Evolutionary conservation across 2,888 invertebrate genomes (phyloP).

Genomic region (Drosophila anomalata): DNA sequence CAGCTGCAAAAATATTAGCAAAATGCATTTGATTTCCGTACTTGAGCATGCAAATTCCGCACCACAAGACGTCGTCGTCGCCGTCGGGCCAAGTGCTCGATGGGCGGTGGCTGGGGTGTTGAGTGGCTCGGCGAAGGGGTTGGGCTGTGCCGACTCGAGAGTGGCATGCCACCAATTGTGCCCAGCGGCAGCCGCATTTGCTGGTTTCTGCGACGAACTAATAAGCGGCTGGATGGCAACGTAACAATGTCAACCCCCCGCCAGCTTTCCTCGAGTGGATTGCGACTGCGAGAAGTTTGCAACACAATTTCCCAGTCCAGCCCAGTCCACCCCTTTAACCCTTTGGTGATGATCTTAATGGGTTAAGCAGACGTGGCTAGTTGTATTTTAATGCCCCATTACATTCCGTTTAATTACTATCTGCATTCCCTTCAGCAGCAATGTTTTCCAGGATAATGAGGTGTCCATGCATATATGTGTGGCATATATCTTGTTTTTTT

Average conservation of each 20-base stretch:
- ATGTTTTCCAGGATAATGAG: slow-evolving; percentile 56
- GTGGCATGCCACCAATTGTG: slow-evolving; percentile 70
- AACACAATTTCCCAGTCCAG: slow-evolving; percentile 1
- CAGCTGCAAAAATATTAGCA: slow-evolving; percentile 37
- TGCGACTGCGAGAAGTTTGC: slow-evolving; percentile 5
- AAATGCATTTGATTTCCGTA: slow-evolving; percentile 40
- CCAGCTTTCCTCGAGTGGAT: slow-evolving; percentile 62
- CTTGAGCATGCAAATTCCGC: slow-evolving; percentile 44
- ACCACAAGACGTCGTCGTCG: slow-evolving; percentile 49
- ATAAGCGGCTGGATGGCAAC: slow-evolving; percentile 53
- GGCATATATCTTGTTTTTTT: slow-evolving; percentile 20
- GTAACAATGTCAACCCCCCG: slow-evolving; percentile 43
- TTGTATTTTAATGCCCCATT: slow-evolving; percentile 33
- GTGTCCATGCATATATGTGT: slow-evolving; percentile 58
- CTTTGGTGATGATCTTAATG: slow-evolving; percentile 24
- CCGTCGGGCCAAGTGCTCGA: slow-evolving; percentile 5
- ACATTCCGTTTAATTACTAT: slow-evolving; percentile 36
- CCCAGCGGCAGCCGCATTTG: slow-evolving; percentile 73
- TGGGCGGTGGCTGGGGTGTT: slow-evolving; percentile 21
- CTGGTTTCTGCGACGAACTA: slow-evolving; percentile 63
- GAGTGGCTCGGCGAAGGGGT: slow-evolving; percentile 8
- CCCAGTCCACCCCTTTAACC: background rate
- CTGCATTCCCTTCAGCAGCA: slow-evolving; percentile 11
- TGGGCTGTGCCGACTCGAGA: slow-evolving; percentile 25
- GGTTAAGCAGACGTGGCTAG: slow-evolving; percentile 22